Percentiles rank a stretch among this genome's conserved stretches.
Evolutionary conservation across 2,113 vertebrate species (phyloP).

Genomic region (Xiphophorus hellerii): DNA sequence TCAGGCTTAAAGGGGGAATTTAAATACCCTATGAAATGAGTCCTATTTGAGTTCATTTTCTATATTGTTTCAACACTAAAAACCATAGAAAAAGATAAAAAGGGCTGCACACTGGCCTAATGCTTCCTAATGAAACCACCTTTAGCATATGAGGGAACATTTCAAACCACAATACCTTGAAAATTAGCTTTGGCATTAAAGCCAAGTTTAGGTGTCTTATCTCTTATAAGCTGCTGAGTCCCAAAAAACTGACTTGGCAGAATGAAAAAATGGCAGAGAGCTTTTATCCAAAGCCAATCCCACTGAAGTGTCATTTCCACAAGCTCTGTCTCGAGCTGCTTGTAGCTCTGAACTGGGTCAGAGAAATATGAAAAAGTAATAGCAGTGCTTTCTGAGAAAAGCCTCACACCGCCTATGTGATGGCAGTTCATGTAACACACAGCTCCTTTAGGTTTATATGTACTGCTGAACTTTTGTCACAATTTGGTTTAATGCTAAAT

Average conservation of each 20-base stretch:
- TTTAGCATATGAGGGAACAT: slow-evolving; percentile 38
- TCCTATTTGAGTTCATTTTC: slow-evolving; percentile 35
- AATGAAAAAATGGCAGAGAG: slow-evolving; percentile 51
- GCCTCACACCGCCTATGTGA: not conserved
- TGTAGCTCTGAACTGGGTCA: slow-evolving; percentile 76
- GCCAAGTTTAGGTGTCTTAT: slow-evolving; percentile 70
- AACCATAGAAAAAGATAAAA: slow-evolving; percentile 26
- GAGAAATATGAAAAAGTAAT: slow-evolving; percentile 75
- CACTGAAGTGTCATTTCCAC: slow-evolving; percentile 46
- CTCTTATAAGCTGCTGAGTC: slow-evolving; percentile 65
- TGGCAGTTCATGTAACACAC: slow-evolving; percentile 15
- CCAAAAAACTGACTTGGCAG: slow-evolving; percentile 71
- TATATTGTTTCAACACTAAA: slow-evolving; percentile 41
- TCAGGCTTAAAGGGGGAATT: slow-evolving; percentile 58
- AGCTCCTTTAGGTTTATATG: slow-evolving; percentile 27
- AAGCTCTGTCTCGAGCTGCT: slow-evolving; percentile 38
- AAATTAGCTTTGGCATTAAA: slow-evolving; percentile 72
- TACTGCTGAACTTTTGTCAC: slow-evolving; percentile 24
- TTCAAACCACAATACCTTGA: slow-evolving; percentile 61
- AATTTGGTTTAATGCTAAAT: slow-evolving; percentile 48
- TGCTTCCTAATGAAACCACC: slow-evolving; percentile 46
- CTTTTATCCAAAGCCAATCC: slow-evolving; percentile 62
- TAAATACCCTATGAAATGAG: slow-evolving; percentile 53
- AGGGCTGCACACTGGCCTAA: slow-evolving; percentile 11
- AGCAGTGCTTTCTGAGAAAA: slow-evolving; percentile 19